Evolutionary conservation across 2,888 invertebrate genomes (phyloP), one percentile per base, ranked within the genome.

Genomic region (Conomelus anceps): DNA sequence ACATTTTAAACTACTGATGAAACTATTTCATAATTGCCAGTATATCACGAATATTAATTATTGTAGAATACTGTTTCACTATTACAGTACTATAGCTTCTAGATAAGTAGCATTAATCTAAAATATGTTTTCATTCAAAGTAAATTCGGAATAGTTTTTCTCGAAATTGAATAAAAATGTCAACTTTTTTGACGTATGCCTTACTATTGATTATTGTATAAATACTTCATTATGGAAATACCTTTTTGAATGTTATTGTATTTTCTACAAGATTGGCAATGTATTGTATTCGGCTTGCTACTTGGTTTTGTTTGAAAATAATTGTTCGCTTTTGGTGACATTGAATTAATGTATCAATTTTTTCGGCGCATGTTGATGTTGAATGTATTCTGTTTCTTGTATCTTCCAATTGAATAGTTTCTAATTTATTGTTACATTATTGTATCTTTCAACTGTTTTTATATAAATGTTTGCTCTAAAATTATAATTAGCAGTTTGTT

Each of bases 301-400:
- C 84, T 89, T 89, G 24, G 23, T 87, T 23, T 89, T 89, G 34
- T 87, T 84, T 89, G 87, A 84, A 63, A 84, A 87, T 22, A 84
- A 87, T 87, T 87, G 84, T 88, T 87, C 63, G 26, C 87, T 89
- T 86, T 86, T 89, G 86, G 89, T 88, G 34, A 88, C 63, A 86
- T 85, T 88, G 41, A 22, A 84, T 84, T 26, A 26, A 85, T 89
- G 22, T 89, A 22, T 34, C 85, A 24, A 86, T 89, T 87, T 63
- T 41, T 89, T 87, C 88, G 22, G 34, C 87, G 89, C 86, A 86
- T 86, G 23, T 86, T 24, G 22, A 84, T 84, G 22, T 84, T 63
- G 63, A 13, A 0, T 63, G 63, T 63, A 63, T 63, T 63, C 63
- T n/a, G 63, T 63, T 63, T 63, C n/a, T 1, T 63, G 13, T 63